These are phyloP conservation scores for Pipra filicauda DNA, from an alignment of 2,113 vertebrate species.

Conservation along the genomic window DNA sequence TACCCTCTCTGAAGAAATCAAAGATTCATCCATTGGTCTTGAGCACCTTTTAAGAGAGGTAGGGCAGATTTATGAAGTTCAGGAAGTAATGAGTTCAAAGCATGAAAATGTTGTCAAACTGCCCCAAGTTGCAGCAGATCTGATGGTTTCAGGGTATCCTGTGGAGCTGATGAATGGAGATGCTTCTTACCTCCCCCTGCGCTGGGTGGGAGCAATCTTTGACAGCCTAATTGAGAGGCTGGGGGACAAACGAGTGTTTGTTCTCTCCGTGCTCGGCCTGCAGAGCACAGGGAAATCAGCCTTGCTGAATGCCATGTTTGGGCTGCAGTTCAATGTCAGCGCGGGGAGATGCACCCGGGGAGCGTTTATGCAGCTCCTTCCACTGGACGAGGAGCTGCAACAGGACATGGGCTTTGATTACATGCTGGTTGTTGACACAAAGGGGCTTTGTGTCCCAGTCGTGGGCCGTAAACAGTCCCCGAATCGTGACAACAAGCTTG, in stretches of 20 bases:
- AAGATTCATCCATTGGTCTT: conserved; percentile 61
- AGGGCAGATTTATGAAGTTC: conserved; percentile 79
- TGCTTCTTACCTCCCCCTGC: conserved; percentile 75
- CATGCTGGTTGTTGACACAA: conserved; percentile 72
- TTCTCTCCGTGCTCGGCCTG: conserved; percentile 78
- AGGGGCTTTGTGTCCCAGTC: conserved; percentile 65
- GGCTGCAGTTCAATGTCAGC: conserved; percentile 77
- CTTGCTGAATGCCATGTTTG: conserved; percentile 77
- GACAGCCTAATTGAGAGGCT: conserved; percentile 71
- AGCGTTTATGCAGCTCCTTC: conserved; percentile 77
- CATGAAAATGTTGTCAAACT: background rate
- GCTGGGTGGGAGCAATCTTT: conserved; percentile 76
- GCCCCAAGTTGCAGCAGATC: conserved; percentile 71
- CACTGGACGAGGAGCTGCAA: conserved; percentile 1
- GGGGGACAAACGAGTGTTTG: conserved; percentile 74
- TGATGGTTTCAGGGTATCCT: conserved; percentile 77
- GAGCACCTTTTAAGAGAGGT: conserved; percentile 79
- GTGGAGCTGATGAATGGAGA: conserved; percentile 85
- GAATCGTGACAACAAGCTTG: conserved; percentile 69
- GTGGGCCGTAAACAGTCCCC: conserved; percentile 34
- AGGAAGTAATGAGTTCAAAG: background rate
- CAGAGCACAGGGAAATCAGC: conserved; percentile 81
- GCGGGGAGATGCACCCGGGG: conserved; percentile 75
- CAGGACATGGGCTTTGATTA: conserved; percentile 48
- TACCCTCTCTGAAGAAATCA: conserved; percentile 54